Base-by-base conservation (phyloP, 2,797 vertebrate species). In the Notolabrus celidotus region DNA sequence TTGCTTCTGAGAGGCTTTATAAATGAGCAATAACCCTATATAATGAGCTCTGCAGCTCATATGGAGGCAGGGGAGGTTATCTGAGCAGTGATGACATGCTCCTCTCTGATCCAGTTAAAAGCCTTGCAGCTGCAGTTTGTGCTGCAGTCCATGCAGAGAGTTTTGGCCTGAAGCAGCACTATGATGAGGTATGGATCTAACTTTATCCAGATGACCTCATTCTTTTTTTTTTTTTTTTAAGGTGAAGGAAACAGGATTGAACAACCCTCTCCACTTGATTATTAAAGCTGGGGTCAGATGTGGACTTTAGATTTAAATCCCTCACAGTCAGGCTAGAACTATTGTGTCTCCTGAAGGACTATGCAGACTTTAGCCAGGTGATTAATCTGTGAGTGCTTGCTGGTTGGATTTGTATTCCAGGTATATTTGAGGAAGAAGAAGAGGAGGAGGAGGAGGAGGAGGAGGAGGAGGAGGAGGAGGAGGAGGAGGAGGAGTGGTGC, bases 191-290 rank as follows among this genome's bases (percentile, higher is more conserved):
- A 23, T 39, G 29, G 36, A 25, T 16, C 63, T 7, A 39, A 63
- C 72, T 53, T 77, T 55, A 80, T 71, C 46, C 39, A 41, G 29
- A 70, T 79, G 67, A 83, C 67, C 69, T 74, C 20, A 49, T 80
- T 72, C 77, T 46, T 57, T 9, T 5, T 68, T 41, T n/a, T 63
- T 67, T 67, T 46, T 67, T 61, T 62, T 43, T 43, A 47, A 71
- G 69, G 69, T 79, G 50, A 74, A 57, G 46, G 41, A 54, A 80
- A 64, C 71, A 47, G 9, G 50, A 69, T 27, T 53, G 62, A 85
- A 77, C 61, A 62, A 53, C 25, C 27, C 52, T 85, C 56, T 84
- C 50, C 41, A 71, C 66, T 77, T 82, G 63, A 82, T 81, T 82
- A 84, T 64, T 50, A 67, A 55, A 70, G 38, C 76, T 25, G 29